Percentiles rank a stretch among this genome's conserved stretches.
Evolutionary conservation across 2,797 vertebrate genomes (phyloP).

Genomic region (Tapera naevia): DNA sequence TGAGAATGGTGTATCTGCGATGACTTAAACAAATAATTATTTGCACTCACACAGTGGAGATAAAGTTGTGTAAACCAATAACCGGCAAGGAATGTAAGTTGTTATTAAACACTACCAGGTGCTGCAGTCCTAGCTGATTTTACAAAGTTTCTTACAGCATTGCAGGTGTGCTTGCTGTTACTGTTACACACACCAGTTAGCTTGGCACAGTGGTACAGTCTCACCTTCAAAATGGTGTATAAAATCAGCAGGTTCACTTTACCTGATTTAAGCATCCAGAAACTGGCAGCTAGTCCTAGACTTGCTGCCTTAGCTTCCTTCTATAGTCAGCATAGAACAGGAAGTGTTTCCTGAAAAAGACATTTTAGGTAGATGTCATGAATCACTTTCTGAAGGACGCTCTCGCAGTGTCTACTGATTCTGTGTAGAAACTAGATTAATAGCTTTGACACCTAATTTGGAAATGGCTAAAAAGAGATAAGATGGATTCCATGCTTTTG

Average conservation of each 20-base stretch:
- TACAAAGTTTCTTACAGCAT: neutral
- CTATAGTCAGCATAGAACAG: neutral
- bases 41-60: neutral
- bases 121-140: neutral
- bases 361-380: neutral
- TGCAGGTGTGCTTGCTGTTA: rapidly evolving
- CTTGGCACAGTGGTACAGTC: neutral
- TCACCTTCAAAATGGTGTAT: neutral
- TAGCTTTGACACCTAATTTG: neutral
- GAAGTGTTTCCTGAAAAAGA: neutral
- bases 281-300: neutral
- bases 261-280: neutral
- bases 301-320: neutral
- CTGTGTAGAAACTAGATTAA: neutral
- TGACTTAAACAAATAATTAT: neutral
- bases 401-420: neutral
- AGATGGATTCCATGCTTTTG: neutral
- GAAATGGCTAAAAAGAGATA: neutral
- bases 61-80: neutral
- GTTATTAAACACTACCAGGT: neutral
- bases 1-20: neutral
- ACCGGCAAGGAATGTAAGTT: neutral
- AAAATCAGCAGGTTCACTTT: neutral
- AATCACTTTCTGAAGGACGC: neutral
- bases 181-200: neutral